Evolutionary conservation across 2,113 vertebrate genomes (phyloP), one percentile per base, ranked within the genome.

Genomic region (Eolophus roseicapilla): DNA sequence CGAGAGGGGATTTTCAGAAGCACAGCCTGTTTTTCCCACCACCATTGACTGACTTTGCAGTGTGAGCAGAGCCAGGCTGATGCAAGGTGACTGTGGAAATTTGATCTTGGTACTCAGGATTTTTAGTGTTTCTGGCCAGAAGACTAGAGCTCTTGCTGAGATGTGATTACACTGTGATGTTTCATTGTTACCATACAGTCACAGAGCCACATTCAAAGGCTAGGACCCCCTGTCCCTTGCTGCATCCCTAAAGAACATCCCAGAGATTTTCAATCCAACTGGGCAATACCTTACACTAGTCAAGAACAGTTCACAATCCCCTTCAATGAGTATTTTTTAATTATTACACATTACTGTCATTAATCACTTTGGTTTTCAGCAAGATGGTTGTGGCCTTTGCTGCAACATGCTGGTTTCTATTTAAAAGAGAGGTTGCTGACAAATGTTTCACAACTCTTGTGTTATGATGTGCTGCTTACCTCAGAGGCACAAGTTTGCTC

Each of bases 331-430:
- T 69, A 47, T 47, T 86, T 53, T 80, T 83, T 59, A 62, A 65
- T 70, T 87, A 35, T 62, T 88, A 37, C 11, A 1, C 57, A 43
- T 65, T 53, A 69, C 28, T 70, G 12, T 67, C 64, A 90, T 90
- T 59, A 86, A 81, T 94, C 3, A 90, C 24, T 55, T 69, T 33
- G 31, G 10, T 92, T 95, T 95, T 86, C 71, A 83, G 75, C 75
- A 82, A 59, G 35, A 63, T 62, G 17, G 41, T 35, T 89, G 46
- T 35, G 28, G 41, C 59, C 77, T 76, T 84, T 3, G 0, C 44
- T 82, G 63, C 49, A 87, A 44, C 1, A 2, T n/a, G 46, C 60
- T 73, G 78, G 74, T 77, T 93, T 60, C 63, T 85, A 1, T 76
- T 76, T 87, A 43, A 75, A 60, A 85, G 69, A 60, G 24, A 82